Conservation (phyloP, 64 coral and sea anemone genomes). For the Trachythela sp. region DNA sequence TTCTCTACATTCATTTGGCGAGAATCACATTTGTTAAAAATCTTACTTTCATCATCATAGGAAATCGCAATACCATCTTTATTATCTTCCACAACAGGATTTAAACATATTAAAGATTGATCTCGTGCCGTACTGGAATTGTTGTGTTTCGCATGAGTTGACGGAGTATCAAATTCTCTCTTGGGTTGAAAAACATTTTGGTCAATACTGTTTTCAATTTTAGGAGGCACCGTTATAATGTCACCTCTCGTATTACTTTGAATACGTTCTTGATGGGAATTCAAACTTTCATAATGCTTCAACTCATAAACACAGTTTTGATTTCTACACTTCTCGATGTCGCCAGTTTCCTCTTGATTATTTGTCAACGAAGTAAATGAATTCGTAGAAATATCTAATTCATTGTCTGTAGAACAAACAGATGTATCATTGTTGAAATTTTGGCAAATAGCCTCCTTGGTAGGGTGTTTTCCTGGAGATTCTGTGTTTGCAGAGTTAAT, state of each 20-base stretch:
- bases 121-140: not conserved
- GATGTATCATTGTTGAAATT: not conserved
- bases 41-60: too few relatives aligned
- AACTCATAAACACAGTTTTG: not conserved
- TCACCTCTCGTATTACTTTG: not conserved
- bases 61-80: too few relatives aligned
- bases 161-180: not conserved
- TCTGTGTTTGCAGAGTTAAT: not conserved
- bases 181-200: not conserved
- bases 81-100: too few relatives aligned
- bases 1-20: too few relatives aligned
- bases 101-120: not conserved
- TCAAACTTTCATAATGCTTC: not conserved
- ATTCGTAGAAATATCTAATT: not conserved
- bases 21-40: too few relatives aligned
- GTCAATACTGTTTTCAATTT: not conserved
- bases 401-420: not conserved
- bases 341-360: not conserved
- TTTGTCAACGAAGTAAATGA: not conserved
- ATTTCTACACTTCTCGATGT: not conserved
- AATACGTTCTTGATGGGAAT: not conserved
- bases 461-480: not conserved
- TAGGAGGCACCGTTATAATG: not conserved
- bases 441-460: not conserved
- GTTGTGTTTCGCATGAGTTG: not conserved